Evolutionary conservation across 92 coral and sea anemone genomes (phyloP).

Genomic region (Micromussa lordhowensis): DNA sequence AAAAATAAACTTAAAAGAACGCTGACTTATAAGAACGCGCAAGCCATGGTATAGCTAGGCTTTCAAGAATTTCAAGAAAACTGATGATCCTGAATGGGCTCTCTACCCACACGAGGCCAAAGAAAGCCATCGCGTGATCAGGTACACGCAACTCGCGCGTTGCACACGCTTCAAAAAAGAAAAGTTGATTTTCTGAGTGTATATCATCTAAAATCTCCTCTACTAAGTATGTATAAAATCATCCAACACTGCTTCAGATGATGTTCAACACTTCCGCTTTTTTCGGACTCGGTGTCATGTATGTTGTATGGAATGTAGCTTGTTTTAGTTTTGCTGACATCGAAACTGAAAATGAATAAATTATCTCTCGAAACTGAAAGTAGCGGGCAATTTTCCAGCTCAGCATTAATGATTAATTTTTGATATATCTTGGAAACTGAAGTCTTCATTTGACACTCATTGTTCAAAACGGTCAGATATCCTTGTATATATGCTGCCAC

Average conservation of each 20-base stretch:
- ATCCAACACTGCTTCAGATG: too few relatives aligned
- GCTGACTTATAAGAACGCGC: background rate
- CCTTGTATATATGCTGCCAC: too few relatives aligned
- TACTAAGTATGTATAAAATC: too few relatives aligned
- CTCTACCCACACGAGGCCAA: background rate
- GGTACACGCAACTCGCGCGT: background rate
- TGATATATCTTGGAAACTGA: background rate
- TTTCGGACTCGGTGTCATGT: too few relatives aligned
- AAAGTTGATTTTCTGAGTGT: too few relatives aligned
- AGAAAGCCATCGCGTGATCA: too few relatives aligned
- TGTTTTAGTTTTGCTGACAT: background rate
- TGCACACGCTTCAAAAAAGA: background rate
- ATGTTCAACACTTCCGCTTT: too few relatives aligned
- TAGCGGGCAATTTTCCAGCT: background rate
- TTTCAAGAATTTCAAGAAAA: background rate
- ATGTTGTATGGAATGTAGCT: too few relatives aligned
- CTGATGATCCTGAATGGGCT: background rate
- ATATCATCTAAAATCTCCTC: too few relatives aligned
- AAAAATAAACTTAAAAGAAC: background rate
- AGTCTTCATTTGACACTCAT: background rate
- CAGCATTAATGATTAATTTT: background rate
- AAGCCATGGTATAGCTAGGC: background rate
- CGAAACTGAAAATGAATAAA: background rate
- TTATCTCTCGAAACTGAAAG: constrained; percentile 12
- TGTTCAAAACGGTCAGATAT: background rate